Base-by-base conservation (phyloP, 92 coral and sea anemone species). In the Anthopleura xanthogrammica region DNA sequence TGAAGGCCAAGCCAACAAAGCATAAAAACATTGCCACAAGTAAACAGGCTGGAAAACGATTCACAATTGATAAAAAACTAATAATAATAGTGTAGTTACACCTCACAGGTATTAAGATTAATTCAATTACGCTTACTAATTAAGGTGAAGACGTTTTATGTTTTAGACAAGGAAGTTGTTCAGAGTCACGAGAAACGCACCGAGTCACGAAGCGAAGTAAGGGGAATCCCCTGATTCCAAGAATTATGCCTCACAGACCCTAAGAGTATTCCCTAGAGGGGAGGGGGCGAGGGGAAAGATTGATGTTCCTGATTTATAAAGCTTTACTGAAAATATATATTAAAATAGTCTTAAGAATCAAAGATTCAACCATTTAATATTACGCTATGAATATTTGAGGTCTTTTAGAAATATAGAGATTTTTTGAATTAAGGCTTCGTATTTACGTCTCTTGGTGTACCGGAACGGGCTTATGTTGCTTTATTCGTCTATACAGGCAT, bases 211-310 rank as follows among this genome's bases (percentile, higher is more conserved):
- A 29, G 36, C 36, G 36, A 29, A 23, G 19, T 2, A 10, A 6
- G 84, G 84, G 84, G 77, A 81, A 68, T 81, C 78, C 84, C 84
- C 84, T 22, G 29, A 14, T 81, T 81, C 83, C 56, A 22, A 65
- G 84, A 68, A 66, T 11, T 19, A 10, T 20, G 8, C 11, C 16
- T n/a, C 41, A 46, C 81, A 68, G 20, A 48, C 10, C 2, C 40
- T 12, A 24, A 9, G 4, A 24, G 16, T 13, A 68, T 41, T 46
- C 12, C 60, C 12, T 19, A 10, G 22, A 29, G 29, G 84, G 77
- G 83, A 22, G 66, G 84, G 66, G 84, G 14, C 2, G 66, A 43
- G 64, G 0, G 66, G 4, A 54, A 80, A 20, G 52, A 56, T 41
- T 16, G 16, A 1, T 7, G 12, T 24, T 36, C 36, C 13, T 68